Conservation (phyloP, 2,797 vertebrate genomes). For the Pseudocheirus occidentalis region DNA sequence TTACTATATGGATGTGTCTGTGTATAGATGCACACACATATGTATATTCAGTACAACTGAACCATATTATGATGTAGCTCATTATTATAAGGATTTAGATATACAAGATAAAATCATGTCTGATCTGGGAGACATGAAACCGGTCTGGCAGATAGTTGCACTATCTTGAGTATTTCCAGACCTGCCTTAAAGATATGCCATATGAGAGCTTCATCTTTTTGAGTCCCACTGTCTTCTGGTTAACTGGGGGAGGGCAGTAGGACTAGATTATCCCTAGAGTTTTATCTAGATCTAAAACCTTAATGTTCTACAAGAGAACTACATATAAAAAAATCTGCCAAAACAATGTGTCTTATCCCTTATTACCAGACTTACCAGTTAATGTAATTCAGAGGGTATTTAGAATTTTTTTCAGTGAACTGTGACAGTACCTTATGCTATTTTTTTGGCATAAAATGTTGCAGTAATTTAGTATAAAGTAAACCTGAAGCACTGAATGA, state of each 20-base stretch:
- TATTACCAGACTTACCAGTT: neutral
- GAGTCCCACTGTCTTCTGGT: neutral
- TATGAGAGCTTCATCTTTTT: neutral
- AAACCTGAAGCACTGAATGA: neutral
- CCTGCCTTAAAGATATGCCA: neutral
- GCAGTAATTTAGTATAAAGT: neutral
- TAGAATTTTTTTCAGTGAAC: neutral
- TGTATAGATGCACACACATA: neutral
- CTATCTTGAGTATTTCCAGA: neutral
- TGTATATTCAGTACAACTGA: neutral
- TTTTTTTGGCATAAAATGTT: neutral
- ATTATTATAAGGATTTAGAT: slow-evolving; percentile 11
- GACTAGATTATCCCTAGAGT: neutral
- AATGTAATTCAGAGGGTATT: neutral
- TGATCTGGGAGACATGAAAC: neutral
- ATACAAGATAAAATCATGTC: neutral
- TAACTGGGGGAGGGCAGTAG: neutral
- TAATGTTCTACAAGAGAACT: neutral
- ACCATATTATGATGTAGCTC: neutral
- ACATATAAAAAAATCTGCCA: neutral
- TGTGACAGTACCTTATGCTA: neutral
- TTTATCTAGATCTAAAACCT: neutral
- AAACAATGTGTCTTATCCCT: neutral
- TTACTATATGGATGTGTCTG: neutral
- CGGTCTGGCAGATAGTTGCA: neutral